phyloP scores from a whole-genome alignment of 2,888 invertebrate genomes.

The Dioctria linearis region DNA sequence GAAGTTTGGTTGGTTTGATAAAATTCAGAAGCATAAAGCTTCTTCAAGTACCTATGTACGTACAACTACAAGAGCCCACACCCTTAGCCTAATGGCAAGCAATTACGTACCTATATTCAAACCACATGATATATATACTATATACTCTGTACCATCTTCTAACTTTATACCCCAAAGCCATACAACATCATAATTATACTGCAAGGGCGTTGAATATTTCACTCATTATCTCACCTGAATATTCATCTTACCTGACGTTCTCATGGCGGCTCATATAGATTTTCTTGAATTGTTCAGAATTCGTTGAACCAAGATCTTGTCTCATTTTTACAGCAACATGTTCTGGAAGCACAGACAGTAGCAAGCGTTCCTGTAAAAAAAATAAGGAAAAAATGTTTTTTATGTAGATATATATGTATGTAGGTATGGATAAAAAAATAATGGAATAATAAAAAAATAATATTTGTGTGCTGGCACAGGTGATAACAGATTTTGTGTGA shows the following conservation, averaged over 20 bases:
- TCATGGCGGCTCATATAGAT: constrained; percentile 98
- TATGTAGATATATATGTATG: not conserved
- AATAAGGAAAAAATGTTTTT: constrained; percentile 10
- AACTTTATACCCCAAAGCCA: not conserved
- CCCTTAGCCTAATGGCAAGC: too few species aligned
- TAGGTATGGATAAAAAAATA: not conserved
- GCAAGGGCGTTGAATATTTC: constrained; percentile 7
- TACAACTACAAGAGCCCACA: too few species aligned
- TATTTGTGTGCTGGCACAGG: too few species aligned
- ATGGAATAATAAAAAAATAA: not conserved
- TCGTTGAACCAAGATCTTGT: constrained; percentile 91
- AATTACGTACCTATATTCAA: too few species aligned
- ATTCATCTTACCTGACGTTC: constrained; percentile 85
- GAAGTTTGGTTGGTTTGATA: too few species aligned
- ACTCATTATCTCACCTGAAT: constrained; percentile 37
- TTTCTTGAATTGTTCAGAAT: constrained; percentile 93
- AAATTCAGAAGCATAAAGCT: too few species aligned
- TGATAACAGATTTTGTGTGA: too few species aligned
- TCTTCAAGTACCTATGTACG: too few species aligned
- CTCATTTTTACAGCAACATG: constrained; percentile 98
- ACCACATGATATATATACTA: too few species aligned
- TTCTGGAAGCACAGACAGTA: constrained; percentile 94
- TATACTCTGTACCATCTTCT: not conserved
- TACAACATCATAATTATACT: not conserved
- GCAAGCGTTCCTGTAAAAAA: constrained; percentile 84